Evolutionary conservation across 2,888 invertebrate species (phyloP), one percentile per base, ranked within the genome.

Genomic region (Agapostemon virescens): DNA sequence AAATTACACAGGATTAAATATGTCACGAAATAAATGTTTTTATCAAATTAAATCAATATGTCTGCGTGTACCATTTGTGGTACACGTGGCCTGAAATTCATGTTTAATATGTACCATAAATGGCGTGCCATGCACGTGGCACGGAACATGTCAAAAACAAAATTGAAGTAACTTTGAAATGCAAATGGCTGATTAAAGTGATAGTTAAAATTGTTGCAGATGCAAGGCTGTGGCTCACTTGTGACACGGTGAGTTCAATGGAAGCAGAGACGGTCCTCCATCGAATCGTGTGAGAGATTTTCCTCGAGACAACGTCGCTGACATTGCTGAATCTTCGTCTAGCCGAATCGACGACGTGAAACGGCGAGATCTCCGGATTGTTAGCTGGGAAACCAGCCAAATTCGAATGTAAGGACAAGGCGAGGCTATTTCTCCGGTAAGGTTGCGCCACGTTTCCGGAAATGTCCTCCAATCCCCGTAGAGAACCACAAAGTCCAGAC

Each of bases 251-350:
- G 15, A 91, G 86, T 42, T 92, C 91, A 15, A 91, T 85, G 30
- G 91, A 89, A 6, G 88, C 84, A 0, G 90, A 88, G 5, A 88
- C 84, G 5, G 91, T 87, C 66, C 94, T 87, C 95, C 95, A 94
- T 86, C 96, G 95, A 80, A 97, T 96, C 26, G 97, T 96, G 69
- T 96, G 96, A 2, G 97, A 97, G 58, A 97, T 93, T 75, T 97
- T 96, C n/a, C 97, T 94, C 33, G 96, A 95, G 9, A 97, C 97
- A 88, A 94, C 95, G 89, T 95, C 96, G 85, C 95, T 95, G 58
- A 96, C 96, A 88, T 97, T 97, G 93, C 97, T 97, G 90, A 97
- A 95, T 55, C 97, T 94, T 49, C 97, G 92, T 26, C 94, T 91
- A 15, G 94, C 93, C 30, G 93, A 91, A n/a, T 90, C 91, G 20